Evolutionary conservation across 2,888 invertebrate genomes (phyloP).

Genomic region (Carcina quercana): DNA sequence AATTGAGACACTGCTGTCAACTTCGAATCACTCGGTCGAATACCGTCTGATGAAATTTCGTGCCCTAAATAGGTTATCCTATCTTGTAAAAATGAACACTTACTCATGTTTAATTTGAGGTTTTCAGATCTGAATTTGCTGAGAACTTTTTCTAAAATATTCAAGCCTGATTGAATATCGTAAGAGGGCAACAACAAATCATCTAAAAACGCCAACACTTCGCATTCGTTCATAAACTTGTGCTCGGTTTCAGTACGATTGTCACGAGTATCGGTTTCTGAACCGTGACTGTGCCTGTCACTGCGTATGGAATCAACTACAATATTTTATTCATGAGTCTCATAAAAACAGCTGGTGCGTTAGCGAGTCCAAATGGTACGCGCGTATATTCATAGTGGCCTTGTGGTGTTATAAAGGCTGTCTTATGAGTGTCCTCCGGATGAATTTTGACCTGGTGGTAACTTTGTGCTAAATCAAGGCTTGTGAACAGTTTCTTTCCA

Average conservation of each 20-base stretch:
- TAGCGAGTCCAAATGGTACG: constrained; percentile 21
- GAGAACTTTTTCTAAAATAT: background rate
- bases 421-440: constrained; percentile 21
- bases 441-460: constrained; percentile 27
- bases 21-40: constrained; percentile 5
- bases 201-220: background rate
- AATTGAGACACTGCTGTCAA: constrained; percentile 4
- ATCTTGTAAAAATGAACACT: background rate
- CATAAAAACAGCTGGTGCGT: constrained; percentile 21
- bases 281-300: too few species aligned
- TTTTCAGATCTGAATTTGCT: background rate
- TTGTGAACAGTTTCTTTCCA: constrained; percentile 21
- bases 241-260: too few species aligned
- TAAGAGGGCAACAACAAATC: background rate
- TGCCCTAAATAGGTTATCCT: constrained; percentile 8
- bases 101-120: background rate
- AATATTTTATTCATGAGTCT: constrained; percentile 3
- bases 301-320: too few species aligned
- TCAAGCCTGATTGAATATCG: background rate
- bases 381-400: constrained; percentile 26
- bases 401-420: constrained; percentile 29
- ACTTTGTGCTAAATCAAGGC: constrained; percentile 22
- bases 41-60: too few species aligned
- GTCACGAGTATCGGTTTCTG: too few species aligned
- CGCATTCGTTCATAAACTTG: too few species aligned